phyloP scores from a whole-genome alignment of 92 coral and sea anemone species.

The Siderastrea radians region DNA sequence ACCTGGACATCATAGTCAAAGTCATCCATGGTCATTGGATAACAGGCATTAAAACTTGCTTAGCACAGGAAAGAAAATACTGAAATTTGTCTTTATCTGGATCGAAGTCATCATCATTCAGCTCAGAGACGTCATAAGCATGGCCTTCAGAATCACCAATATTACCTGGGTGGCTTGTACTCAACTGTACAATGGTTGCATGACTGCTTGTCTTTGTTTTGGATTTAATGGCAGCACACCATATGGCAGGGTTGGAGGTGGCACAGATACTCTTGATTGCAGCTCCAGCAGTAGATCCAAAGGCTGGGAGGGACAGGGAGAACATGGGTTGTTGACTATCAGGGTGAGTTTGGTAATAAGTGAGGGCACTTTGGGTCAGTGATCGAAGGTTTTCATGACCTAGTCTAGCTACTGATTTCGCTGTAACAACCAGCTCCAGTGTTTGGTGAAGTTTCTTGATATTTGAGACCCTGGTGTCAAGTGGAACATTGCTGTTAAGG shows the following conservation, averaged over 20 bases:
- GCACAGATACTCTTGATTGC: conserved; percentile 83
- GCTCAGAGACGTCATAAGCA: conserved; percentile 41
- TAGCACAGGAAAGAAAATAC: conserved; percentile 76
- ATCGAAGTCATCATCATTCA: conserved; percentile 70
- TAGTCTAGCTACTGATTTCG: conserved; percentile 80
- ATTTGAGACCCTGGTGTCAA: conserved; percentile 70
- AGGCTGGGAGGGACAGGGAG: conserved; percentile 95
- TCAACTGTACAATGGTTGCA: conserved; percentile 79
- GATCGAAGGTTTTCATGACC: conserved; percentile 85
- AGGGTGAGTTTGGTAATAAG: conserved; percentile 78
- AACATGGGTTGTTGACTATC: conserved; percentile 80
- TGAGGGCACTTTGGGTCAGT: conserved; percentile 83
- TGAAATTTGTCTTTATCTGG: conserved; percentile 57
- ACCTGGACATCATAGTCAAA: not conserved
- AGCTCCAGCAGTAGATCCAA: conserved; percentile 87
- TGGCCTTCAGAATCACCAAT: conserved; percentile 8
- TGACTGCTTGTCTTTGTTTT: conserved; percentile 66
- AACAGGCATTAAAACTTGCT: conserved; percentile 62
- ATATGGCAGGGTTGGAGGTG: conserved; percentile 77
- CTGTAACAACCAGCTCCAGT: conserved; percentile 83
- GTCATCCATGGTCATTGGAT: not conserved
- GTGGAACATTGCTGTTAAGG: conserved; percentile 48
- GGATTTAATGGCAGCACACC: conserved; percentile 84
- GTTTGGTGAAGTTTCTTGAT: conserved; percentile 88
- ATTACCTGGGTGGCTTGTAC: conserved; percentile 61